A percentile compares a stretch with the other conserved stretches of the same genome.
Evolutionary conservation across 2,888 invertebrate species (phyloP).

Genomic region (Ophion ellenae): DNA sequence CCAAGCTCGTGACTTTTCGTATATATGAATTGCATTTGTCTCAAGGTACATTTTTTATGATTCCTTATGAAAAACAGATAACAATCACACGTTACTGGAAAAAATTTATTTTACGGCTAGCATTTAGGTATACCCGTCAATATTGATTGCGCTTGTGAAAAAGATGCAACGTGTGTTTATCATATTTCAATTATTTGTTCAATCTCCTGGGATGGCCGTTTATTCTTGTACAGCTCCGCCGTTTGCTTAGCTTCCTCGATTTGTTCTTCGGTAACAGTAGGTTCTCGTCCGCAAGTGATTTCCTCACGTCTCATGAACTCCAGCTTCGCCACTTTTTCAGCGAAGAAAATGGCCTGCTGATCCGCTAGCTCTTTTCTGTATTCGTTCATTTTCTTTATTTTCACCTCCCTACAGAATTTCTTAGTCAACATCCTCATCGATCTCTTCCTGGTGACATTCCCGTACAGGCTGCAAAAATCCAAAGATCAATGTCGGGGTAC

Average conservation of each 20-base stretch:
- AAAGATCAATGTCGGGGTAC: not conserved
- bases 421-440: conserved; percentile 90
- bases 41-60: not conserved
- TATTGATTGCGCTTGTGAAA: not conserved
- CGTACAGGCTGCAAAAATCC: conserved; percentile 83
- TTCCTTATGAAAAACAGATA: not conserved
- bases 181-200: not conserved
- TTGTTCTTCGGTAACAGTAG: conserved; percentile 89
- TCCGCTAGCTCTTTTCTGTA: conserved; percentile 88
- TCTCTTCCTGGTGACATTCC: conserved; percentile 88
- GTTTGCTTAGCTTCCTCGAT: conserved; percentile 86
- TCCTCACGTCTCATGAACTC: conserved; percentile 91
- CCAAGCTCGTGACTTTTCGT: not conserved
- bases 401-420: conserved; percentile 89
- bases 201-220: not conserved
- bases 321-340: conserved; percentile 89
- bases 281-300: conserved; percentile 86
- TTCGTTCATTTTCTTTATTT: conserved; percentile 87
- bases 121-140: not conserved
- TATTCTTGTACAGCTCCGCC: conserved; percentile 3
- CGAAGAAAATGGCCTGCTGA: conserved; percentile 90
- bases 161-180: not conserved
- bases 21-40: not conserved
- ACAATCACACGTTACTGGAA: not conserved
- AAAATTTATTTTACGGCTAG: not conserved